Base-by-base conservation (phyloP, 2,797 vertebrate genomes). In the Loris lydekkerianus region DNA sequence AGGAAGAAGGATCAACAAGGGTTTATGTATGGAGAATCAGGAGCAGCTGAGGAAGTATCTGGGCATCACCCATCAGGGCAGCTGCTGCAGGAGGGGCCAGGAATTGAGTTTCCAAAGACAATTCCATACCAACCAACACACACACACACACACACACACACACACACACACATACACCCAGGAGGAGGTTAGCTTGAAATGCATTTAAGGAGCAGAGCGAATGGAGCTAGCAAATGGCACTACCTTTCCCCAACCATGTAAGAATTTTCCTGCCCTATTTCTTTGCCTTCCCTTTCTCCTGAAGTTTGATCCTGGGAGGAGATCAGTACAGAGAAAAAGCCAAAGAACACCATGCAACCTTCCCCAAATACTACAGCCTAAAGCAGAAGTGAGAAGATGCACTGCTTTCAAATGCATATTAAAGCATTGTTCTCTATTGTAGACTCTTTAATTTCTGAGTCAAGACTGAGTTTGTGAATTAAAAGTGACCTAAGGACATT, bases 381-480 rank as follows among this genome's bases (percentile, higher is more conserved):
- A 43, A 70, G 5, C 11, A 80, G 43, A 1, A 27, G 10, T 8
- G 29, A 46, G 37, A 75, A 80, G 34, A 85, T 3, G 0, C 17
- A 1, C 15, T 80, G 49, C 23, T 83, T 87, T 25, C 23, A 11
- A 94, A 72, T 21, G n/a, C 10, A 34, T 27, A 8, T 5, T 49
- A 34, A 75, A 40, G 21, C 60, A 67, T 3, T 53, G 11, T 21
- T 77, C 58, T 34, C 27, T 73, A 21, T 37, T 60, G 20, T 82
- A 17, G 37, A 58, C 20, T 21, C 80, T 72, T 78, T 31, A 29
- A 70, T 56, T 91, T 56, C 29, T 86, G n/a, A 94, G 72, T 67
- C 20, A 56, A 80, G 78, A 81, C 20, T 34, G 29, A 86, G 18
- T 65, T 56, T 92, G 61, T 80, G 82, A 94, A 92, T 60, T 65